These are phyloP conservation scores for Callocephalon fimbriatum DNA, from an alignment of 2,113 vertebrate genomes.

Conservation along the genomic window DNA sequence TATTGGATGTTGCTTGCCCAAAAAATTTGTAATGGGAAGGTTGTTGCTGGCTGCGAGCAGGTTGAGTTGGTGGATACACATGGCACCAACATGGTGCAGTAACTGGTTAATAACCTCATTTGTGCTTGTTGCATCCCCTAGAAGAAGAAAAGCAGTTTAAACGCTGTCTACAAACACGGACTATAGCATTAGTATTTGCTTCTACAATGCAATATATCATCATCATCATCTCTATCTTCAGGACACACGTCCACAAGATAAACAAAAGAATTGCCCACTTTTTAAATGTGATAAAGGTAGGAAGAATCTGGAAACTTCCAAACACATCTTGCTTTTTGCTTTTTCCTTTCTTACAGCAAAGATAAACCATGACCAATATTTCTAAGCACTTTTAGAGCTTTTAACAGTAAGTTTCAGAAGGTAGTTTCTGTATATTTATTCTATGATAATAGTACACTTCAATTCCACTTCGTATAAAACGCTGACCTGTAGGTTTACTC, in stretches of 20 bases:
- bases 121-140: constrained; percentile 92
- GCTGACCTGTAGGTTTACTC: neutral
- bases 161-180: neutral
- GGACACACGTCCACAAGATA: neutral
- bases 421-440: neutral
- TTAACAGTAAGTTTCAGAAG: neutral
- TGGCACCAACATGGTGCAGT: constrained; percentile 97
- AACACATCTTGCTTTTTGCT: fast-evolving
- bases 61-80: constrained; percentile 99
- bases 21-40: constrained; percentile 87
- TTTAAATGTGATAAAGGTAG: neutral
- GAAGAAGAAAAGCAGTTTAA: neutral
- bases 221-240: neutral
- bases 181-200: neutral
- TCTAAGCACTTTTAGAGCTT: neutral
- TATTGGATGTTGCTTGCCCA: constrained; percentile 95
- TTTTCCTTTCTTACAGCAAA: neutral
- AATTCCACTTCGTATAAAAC: neutral
- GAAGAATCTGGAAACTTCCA: neutral
- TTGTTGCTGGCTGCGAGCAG: constrained; percentile 90
- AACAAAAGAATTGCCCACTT: neutral
- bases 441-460: neutral
- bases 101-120: constrained; percentile 96
- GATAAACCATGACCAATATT: neutral
- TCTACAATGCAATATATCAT: neutral